phyloP scores from a whole-genome alignment of 2,113 vertebrate species.

The Paedocypris sp. region DNA sequence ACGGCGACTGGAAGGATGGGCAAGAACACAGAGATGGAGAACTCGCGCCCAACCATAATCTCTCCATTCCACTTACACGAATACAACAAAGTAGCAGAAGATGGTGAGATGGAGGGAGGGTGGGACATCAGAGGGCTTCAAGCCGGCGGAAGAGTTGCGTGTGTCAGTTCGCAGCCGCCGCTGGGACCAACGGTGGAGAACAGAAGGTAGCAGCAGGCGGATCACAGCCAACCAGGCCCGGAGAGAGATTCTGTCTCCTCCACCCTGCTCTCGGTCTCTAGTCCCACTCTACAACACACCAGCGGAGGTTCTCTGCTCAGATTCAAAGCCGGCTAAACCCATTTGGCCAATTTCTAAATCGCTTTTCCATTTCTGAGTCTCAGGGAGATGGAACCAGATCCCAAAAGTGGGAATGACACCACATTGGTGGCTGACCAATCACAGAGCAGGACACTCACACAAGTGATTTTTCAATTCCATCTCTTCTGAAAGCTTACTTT shows the following conservation, averaged over 20 bases:
- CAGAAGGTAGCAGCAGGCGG: conserved; percentile 58
- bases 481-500: no score
- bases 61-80: conserved; percentile 53
- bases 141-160: conserved; percentile 51
- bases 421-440: no score
- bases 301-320: no score
- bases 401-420: no score
- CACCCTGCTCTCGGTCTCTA: conserved; percentile 46
- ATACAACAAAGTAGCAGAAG: conserved; percentile 51
- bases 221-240: conserved; percentile 53
- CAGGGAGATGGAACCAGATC: no score
- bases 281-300: conserved; percentile 26
- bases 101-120: conserved; percentile 40
- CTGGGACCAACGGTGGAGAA: conserved; percentile 50
- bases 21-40: conserved; percentile 17
- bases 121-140: conserved; percentile 62
- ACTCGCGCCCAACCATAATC: conserved; percentile 39
- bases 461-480: no score
- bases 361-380: no score
- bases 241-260: conserved; percentile 52
- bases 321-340: no score
- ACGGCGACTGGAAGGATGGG: conserved; percentile 50
- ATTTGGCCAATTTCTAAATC: no score
- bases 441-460: no score
- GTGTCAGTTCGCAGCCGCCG: conserved; percentile 36